Percentiles rank a stretch among this genome's conserved stretches.
Conservation (phyloP, 2,888 invertebrate species). For the Volucella inflata region DNA sequence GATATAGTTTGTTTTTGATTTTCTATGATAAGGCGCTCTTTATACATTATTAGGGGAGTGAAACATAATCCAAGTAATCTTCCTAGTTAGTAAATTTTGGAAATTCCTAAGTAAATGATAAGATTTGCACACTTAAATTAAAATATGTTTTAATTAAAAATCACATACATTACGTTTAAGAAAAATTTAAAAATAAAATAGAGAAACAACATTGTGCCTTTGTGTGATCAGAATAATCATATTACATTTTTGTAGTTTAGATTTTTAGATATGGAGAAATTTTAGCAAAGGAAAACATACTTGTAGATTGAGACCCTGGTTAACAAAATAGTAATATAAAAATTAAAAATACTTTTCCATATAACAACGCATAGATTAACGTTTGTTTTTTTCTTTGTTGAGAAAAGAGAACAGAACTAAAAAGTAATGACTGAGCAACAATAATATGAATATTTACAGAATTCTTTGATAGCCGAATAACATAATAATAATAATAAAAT, state of each 20-base stretch:
- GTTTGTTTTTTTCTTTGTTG: neutral
- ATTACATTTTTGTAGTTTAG: conserved; percentile 6
- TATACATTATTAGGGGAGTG: no score
- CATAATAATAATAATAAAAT: conserved; percentile 18
- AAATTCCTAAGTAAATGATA: no score
- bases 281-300: conserved; percentile 17
- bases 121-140: neutral
- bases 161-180: conserved; percentile 7
- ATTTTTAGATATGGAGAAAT: neutral
- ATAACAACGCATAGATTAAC: no score
- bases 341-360: no score
- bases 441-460: conserved; percentile 67
- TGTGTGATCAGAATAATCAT: conserved; percentile 71
- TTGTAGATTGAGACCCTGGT: conserved; percentile 25
- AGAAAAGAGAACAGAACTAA: conserved; percentile 2
- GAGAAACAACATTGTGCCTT: conserved; percentile 67
- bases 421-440: conserved; percentile 67
- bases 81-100: no score
- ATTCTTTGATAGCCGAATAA: conserved; percentile 60
- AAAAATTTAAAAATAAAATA: conserved; percentile 19
- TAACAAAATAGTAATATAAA: neutral
- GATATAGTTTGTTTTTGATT: no score
- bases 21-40: no score
- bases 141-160: neutral
- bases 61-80: no score